Conservation (phyloP, 2,113 vertebrate genomes). For the Pituophis catenifer region DNA sequence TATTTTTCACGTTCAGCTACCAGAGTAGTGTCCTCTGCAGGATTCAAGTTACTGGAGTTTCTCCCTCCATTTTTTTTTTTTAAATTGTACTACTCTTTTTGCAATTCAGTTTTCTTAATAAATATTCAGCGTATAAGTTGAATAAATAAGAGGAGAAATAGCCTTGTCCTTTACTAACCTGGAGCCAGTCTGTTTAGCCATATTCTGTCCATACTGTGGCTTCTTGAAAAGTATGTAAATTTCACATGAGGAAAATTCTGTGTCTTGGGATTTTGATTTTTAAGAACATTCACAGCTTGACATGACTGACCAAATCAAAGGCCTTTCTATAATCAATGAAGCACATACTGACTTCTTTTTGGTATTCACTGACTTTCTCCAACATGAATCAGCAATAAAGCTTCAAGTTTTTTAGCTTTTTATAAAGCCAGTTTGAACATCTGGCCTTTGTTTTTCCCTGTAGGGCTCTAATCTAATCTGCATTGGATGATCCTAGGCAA, state of each 20-base stretch:
- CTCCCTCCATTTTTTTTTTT: neutral
- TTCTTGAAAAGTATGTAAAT: neutral
- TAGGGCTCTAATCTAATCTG: neutral
- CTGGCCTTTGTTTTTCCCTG: neutral
- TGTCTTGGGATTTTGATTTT: neutral
- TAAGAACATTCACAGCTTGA: neutral
- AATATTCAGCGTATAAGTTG: neutral
- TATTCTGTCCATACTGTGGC: neutral
- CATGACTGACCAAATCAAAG: neutral
- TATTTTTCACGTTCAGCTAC: neutral
- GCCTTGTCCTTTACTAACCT: neutral
- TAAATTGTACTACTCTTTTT: neutral
- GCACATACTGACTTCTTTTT: neutral
- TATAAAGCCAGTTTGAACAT: neutral
- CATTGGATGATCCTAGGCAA: neutral
- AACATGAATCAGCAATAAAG: neutral
- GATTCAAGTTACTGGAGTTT: neutral
- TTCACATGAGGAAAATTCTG: neutral
- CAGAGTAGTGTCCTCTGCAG: neutral
- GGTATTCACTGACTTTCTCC: neutral
- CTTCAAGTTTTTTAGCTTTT: neutral
- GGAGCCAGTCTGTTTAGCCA: neutral
- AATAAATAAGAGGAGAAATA: neutral
- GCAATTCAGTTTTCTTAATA: neutral
- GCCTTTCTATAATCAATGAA: neutral